Percentiles rank a stretch among this genome's conserved stretches.
Conservation (phyloP, 2,797 vertebrate genomes). For the Staurois parvus region DNA sequence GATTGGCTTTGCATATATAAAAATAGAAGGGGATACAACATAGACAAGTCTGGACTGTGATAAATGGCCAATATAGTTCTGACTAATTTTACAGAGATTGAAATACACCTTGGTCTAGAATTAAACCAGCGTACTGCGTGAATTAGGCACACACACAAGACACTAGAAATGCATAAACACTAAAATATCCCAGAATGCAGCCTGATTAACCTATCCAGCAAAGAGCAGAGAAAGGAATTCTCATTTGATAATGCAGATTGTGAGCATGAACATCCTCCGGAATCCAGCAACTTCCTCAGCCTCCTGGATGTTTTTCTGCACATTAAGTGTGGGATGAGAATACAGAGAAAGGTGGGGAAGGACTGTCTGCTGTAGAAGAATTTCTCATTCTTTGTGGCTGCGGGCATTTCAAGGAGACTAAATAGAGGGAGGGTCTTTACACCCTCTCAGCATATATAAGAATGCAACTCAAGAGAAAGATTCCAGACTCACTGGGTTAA, state of each 20-base stretch:
- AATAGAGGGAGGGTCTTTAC: constrained; percentile 43
- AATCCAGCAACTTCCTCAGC: constrained; percentile 21
- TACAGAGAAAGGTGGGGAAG: constrained; percentile 25
- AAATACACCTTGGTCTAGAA: background rate
- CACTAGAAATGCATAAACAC: background rate
- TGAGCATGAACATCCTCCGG: background rate
- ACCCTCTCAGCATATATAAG: constrained; percentile 43
- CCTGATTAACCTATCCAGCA: background rate
- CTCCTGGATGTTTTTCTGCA: constrained; percentile 5
- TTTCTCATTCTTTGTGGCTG: constrained; percentile 42
- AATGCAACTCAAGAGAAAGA: constrained; percentile 43
- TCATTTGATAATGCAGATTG: background rate
- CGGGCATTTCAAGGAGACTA: constrained; percentile 53
- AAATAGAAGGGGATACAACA: background rate
- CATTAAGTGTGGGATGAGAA: constrained; percentile 10
- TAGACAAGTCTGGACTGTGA: background rate
- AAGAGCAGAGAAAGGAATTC: background rate
- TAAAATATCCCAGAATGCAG: background rate
- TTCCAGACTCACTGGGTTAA: constrained; percentile 50
- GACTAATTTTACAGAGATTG: background rate
- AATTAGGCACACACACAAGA: background rate
- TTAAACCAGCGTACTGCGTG: background rate
- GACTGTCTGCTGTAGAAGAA: constrained; percentile 45
- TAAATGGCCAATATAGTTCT: background rate
- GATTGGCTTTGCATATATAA: background rate